Base-by-base conservation (phyloP, 2,888 invertebrate genomes). In the Phaonia tiefii region DNA sequence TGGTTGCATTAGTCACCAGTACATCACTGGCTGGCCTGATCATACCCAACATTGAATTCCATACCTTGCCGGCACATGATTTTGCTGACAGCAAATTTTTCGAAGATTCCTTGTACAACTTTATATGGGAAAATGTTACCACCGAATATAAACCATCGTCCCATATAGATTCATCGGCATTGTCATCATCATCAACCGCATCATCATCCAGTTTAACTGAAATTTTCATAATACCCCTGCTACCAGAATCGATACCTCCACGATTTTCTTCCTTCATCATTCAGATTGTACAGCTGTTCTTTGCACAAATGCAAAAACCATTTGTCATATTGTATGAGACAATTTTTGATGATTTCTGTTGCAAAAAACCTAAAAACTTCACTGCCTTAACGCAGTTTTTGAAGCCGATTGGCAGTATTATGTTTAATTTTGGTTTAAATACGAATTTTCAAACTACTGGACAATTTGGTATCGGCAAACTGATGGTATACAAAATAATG, bases 371-470 rank as follows among this genome's bases (percentile, higher is more conserved):
- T 7, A 60, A 11, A 39, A 60, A 60, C 17, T 37, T 60, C 11
- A 60, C 60, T 17, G n/a, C n/a, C n/a, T 17, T 60, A 31, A 11
- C 10, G 1, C 39, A 60, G 10, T 63, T 63, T 13, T 39, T 15
- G 5, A 74, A 77, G 25, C 70, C 74, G 1, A 54, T 74, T 66
- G 66, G 26, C 5, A 77, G 58, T 74, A 25, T 66, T 10, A 54
- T 39, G 15, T 54, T 54, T 15, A 76, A 76, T 65, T 60, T 80
- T 26, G 56, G 66, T 20, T 65, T 77, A 17, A 73, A 44, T 5
- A 69, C 72, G 10, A 80, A 80, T 69, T 76, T 75, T 65, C 72
- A 76, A 63, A 44, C 75, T 25, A 51, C 70, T 13, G 51, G 44
- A n/a, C 80, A 80, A 60, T 37, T 71, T 4, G 76, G 73, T 37